A percentile compares a stretch with the other conserved stretches of the same genome.
phyloP scores from a whole-genome alignment of 2,797 vertebrate genomes.

The Galaxias olidus region DNA sequence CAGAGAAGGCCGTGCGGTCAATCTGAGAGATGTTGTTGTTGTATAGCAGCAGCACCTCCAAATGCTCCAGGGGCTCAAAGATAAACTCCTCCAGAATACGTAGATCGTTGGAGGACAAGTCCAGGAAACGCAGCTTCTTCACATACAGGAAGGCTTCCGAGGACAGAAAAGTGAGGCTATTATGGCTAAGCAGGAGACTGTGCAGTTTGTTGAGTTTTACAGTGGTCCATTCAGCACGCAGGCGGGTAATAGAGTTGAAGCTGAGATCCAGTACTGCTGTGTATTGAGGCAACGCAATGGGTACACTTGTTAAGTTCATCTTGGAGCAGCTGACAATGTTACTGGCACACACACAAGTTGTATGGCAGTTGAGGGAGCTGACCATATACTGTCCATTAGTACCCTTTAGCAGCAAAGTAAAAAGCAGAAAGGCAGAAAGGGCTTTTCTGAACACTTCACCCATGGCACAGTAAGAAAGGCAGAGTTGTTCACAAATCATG shows the following conservation, averaged over 20 bases:
- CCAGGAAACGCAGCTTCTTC: constrained; percentile 83
- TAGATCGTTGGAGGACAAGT: constrained; percentile 89
- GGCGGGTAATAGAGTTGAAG: constrained; percentile 83
- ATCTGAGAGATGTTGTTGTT: constrained; percentile 88
- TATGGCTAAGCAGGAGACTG: constrained; percentile 87
- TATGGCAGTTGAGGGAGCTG: constrained; percentile 73
- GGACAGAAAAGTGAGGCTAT: constrained; percentile 88
- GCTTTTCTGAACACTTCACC: constrained; percentile 14
- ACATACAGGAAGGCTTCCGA: constrained; percentile 87
- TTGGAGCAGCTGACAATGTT: constrained; percentile 93
- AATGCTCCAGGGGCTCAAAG: constrained; percentile 82
- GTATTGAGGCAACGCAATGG: constrained; percentile 78
- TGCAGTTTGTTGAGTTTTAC: constrained; percentile 76
- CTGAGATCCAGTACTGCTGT: constrained; percentile 88
- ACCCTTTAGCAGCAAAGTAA: constrained; percentile 40
- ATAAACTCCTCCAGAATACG: constrained; percentile 84
- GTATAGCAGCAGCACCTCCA: constrained; percentile 92
- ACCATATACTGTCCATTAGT: constrained; percentile 29
- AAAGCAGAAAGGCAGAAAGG: constrained; percentile 33
- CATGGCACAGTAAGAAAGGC: constrained; percentile 22
- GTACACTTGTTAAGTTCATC: constrained; percentile 77
- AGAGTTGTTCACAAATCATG: constrained; percentile 43
- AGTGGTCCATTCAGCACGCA: constrained; percentile 85
- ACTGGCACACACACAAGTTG: constrained; percentile 89
- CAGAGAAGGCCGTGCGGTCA: constrained; percentile 86